Evolutionary conservation across 1,140 invertebrate species (phyloP).

Genomic region (Anoplophora glabripennis): DNA sequence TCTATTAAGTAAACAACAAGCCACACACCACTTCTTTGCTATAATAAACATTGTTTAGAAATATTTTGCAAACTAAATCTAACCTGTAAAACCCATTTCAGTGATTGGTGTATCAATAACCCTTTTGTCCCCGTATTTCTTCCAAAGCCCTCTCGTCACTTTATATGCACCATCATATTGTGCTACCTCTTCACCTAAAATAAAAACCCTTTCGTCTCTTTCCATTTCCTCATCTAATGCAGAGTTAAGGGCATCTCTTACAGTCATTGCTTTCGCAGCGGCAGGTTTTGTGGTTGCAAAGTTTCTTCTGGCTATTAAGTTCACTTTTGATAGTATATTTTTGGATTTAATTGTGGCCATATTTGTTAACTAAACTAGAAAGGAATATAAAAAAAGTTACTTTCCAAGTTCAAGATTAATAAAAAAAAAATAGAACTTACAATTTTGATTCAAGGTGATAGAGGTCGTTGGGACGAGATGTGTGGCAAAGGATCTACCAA

Average conservation of each 20-base stretch:
- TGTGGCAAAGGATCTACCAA: too few species aligned
- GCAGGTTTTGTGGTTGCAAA: slow-evolving; percentile 59
- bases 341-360: slow-evolving; percentile 13
- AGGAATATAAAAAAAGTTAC: background rate
- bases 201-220: slow-evolving; percentile 89
- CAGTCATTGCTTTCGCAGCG: slow-evolving; percentile 76
- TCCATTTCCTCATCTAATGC: slow-evolving; percentile 98
- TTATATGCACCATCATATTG: slow-evolving; percentile 98
- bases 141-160: slow-evolving; percentile 91
- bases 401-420: background rate
- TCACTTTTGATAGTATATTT: slow-evolving; percentile 12
- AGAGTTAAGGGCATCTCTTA: slow-evolving; percentile 94
- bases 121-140: slow-evolving; percentile 96
- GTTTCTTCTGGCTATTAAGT: slow-evolving; percentile 37
- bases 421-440: slow-evolving; percentile 1
- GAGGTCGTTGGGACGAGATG: slow-evolving; percentile 3
- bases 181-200: slow-evolving; percentile 96
- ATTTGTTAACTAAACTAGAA: background rate
- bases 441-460: slow-evolving; percentile 14
- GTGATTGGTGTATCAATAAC: slow-evolving; percentile 98
- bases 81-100: slow-evolving; percentile 93
- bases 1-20: too few species aligned
- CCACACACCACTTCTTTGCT: too few species aligned
- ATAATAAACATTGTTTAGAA: too few species aligned
- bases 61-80: background rate